Conservation (phyloP, 2,797 vertebrate genomes). For the Notamacropus eugenii region DNA sequence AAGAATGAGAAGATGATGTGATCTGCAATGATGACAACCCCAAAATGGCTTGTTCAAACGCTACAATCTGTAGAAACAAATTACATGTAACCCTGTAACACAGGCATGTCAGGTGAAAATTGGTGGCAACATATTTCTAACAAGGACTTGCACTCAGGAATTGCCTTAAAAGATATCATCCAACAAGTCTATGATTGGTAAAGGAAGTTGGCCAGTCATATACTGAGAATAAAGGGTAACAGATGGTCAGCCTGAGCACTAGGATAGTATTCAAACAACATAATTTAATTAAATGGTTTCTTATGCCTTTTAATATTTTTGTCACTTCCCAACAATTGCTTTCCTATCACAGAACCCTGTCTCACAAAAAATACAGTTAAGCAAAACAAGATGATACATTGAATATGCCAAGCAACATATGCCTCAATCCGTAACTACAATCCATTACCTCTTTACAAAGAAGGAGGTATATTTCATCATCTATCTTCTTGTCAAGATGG, state of each 20-base stretch:
- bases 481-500: not conserved
- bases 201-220: not conserved
- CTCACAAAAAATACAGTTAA: not conserved
- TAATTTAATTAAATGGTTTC: not conserved
- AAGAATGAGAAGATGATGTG: not conserved
- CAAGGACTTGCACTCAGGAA: not conserved
- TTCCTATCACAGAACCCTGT: not conserved
- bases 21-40: not conserved
- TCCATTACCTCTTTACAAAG: not conserved
- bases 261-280: not conserved
- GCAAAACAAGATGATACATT: not conserved
- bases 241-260: not conserved
- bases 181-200: not conserved
- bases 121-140: not conserved
- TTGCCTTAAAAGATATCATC: not conserved
- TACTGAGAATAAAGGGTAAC: not conserved
- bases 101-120: not conserved
- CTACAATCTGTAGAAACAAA: not conserved
- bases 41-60: not conserved
- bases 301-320: not conserved
- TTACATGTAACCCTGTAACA: not conserved
- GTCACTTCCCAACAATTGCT: not conserved
- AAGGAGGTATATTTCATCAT: not conserved
- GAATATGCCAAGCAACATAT: not conserved
- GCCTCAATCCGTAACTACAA: not conserved